These are phyloP conservation scores for Drosophila affinis DNA, from an alignment of 2,888 invertebrate genomes.

Conservation along the genomic window DNA sequence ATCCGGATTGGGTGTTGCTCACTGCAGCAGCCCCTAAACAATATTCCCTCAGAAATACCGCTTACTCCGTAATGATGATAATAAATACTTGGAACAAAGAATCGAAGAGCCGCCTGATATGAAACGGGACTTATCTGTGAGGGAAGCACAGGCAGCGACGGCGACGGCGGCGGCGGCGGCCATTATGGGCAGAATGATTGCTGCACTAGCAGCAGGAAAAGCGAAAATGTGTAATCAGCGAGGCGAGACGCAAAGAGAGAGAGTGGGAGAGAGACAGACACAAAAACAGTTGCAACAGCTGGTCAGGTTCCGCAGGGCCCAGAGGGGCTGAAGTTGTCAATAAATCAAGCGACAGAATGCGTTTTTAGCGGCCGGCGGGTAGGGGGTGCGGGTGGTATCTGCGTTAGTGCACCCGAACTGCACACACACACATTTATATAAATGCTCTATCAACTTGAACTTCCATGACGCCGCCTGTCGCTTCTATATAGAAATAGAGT, in stretches of 20 bases:
- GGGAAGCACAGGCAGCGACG: background rate
- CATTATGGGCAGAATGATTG: background rate
- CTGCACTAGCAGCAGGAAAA: conserved; percentile 31
- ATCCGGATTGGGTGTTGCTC: background rate
- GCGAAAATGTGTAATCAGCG: conserved; percentile 51
- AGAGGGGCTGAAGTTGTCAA: conserved; percentile 27
- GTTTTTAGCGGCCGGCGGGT: conserved; percentile 23
- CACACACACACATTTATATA: conserved; percentile 21
- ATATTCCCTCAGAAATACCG: background rate
- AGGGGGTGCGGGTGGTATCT: background rate
- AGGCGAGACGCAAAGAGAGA: conserved; percentile 39
- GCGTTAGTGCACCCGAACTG: background rate
- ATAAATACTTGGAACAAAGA: conserved; percentile 12
- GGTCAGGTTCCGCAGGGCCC: background rate
- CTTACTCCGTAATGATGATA: background rate
- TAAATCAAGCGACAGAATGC: conserved; percentile 49
- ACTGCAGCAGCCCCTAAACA: background rate
- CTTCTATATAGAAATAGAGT: background rate
- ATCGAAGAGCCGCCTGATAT: conserved; percentile 2
- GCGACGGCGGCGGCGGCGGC: background rate
- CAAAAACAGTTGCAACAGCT: conserved; percentile 24
- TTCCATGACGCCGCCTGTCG: background rate
- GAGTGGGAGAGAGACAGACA: conserved; percentile 15
- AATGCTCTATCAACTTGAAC: background rate
- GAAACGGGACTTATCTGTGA: background rate